Evolutionary conservation across 2,113 vertebrate species (phyloP).

Genomic region (Megaceryle maxima): DNA sequence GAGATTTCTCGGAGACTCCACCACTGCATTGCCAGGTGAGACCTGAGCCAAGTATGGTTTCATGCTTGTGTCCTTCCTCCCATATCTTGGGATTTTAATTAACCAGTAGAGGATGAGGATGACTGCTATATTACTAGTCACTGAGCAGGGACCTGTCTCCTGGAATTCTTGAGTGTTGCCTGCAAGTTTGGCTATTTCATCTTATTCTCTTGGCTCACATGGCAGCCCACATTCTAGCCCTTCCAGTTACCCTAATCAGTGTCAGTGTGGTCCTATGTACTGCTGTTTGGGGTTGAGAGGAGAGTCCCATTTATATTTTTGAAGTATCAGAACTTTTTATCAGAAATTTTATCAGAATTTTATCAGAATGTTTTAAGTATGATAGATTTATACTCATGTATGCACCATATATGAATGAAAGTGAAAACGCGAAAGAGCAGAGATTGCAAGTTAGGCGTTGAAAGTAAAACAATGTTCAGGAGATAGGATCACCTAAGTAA

Average conservation of each 20-base stretch:
- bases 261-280: fast-evolving
- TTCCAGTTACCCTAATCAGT: not conserved
- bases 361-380: too few relatives aligned
- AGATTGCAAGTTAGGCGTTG: not conserved
- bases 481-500: not conserved
- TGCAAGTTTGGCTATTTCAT: not conserved
- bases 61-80: not conserved
- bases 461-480: not conserved
- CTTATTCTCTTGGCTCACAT: not conserved
- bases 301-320: not conserved
- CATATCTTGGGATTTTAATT: not conserved
- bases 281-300: fast-evolving
- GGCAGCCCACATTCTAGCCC: not conserved
- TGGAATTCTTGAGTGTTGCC: not conserved
- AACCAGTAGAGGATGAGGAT: not conserved
- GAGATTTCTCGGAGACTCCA: not conserved
- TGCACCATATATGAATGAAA: not conserved
- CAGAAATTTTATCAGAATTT: not conserved
- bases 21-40: not conserved
- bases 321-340: not conserved
- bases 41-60: not conserved
- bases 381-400: fast-evolving
- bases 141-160: not conserved
- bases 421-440: not conserved
- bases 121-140: not conserved